phyloP scores from a whole-genome alignment of 2,113 vertebrate species.

The Xyliphius kryptos region DNA sequence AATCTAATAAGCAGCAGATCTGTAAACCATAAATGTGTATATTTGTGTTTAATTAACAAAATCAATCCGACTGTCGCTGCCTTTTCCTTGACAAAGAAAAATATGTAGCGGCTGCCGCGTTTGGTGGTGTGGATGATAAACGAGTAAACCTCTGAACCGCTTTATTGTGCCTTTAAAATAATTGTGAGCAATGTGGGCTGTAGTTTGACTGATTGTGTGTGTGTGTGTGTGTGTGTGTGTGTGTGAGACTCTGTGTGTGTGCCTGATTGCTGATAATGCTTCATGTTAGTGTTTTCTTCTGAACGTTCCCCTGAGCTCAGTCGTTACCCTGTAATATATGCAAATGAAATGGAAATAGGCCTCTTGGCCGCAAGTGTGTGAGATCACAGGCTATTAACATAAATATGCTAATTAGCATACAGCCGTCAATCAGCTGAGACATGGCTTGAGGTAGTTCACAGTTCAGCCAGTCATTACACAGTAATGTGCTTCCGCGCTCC shows the following conservation, averaged over 20 bases:
- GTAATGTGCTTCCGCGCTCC: background rate
- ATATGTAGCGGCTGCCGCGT: background rate
- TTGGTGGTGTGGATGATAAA: constrained; percentile 1
- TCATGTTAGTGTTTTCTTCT: background rate
- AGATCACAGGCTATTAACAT: background rate
- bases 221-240: constrained; percentile 15
- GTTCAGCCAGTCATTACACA: background rate
- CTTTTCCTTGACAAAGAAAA: constrained; percentile 8
- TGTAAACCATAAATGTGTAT: too few species aligned
- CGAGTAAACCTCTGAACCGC: background rate
- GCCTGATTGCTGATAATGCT: background rate
- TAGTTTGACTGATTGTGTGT: constrained; percentile 7
- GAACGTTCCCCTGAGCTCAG: background rate
- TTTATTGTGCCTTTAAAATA: constrained; percentile 12
- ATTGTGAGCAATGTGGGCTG: background rate
- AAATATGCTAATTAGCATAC: background rate
- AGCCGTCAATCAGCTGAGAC: background rate
- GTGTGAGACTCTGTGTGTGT: background rate
- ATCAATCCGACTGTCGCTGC: background rate
- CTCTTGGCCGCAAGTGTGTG: background rate
- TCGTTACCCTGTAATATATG: background rate
- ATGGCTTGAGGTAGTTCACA: background rate
- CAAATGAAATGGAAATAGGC: background rate
- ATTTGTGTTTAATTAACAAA: background rate
- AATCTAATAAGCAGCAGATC: too few species aligned